Base-by-base conservation (phyloP, 2,888 invertebrate genomes). In the Empis livida region DNA sequence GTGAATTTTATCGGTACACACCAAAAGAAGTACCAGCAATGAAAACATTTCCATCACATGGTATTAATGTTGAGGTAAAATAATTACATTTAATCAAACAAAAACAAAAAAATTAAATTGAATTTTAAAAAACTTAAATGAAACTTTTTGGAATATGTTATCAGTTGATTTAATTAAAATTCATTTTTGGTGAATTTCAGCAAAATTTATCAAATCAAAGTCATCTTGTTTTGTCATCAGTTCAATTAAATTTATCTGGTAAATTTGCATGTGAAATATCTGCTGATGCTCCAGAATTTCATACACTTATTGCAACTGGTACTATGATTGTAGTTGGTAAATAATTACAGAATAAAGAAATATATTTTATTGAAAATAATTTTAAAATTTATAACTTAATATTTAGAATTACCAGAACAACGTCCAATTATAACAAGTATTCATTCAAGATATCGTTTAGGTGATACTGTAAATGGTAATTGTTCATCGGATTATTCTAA, bases 1-100 rank as follows among this genome's bases (percentile, higher is more conserved):
- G 82, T 56, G 90, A 91, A 71, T 89, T 91, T 72, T 90, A 87
- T 71, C 76, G 90, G 55, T 89, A 78, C 61, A 82, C 84, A 5
- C 89, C 89, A 0, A 77, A 77, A 60, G 86, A 87, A 58, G 71
- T 70, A 30, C 84, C 84, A 0, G 74, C 77, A 44, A 82, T 78
- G 48, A 85, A 84, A 66, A 77, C 79, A 48, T 90, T 90, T 65
- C 74, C 77, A 40, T 70, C 80, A 46, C 71, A 76, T 13, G 86
- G 85, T 53, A 81, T 89, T 53, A 74, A 76, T 57, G 83, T 90
- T 43, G 85, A 88, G 71, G 89, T 43, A 32, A n/a, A 43, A 16
- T 17, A 31, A 16, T 31, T 20, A 20, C 5, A 20, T 20, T 20
- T 20, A 5, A 5, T 20, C 20, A 27, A 27, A 6, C 8, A 8